phyloP scores from a whole-genome alignment of 2,797 vertebrate genomes.

The Sciurus vulgaris region DNA sequence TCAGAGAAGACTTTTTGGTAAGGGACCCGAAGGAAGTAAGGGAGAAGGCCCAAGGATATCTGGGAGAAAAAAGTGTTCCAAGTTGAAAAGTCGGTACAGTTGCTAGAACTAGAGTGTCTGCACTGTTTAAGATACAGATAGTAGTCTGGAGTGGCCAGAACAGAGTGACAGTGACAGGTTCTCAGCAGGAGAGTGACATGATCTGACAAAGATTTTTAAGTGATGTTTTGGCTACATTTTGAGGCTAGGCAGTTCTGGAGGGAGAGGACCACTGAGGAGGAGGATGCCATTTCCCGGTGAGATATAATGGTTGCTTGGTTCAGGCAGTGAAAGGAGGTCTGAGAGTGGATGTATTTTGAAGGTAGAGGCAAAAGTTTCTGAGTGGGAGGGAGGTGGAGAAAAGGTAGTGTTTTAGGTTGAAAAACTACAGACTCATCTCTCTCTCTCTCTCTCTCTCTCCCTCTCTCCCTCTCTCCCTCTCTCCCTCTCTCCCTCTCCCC shows the following conservation, averaged over 20 bases:
- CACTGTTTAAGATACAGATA: background rate
- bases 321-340: background rate
- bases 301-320: background rate
- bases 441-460: no score
- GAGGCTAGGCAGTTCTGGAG: background rate
- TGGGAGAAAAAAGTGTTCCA: background rate
- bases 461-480: no score
- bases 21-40: background rate
- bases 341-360: slow-evolving; percentile 43
- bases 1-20: background rate
- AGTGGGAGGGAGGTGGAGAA: background rate
- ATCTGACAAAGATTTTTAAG: background rate
- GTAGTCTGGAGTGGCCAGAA: background rate
- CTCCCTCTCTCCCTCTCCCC: no score
- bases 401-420: background rate
- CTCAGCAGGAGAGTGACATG: background rate
- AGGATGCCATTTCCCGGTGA: background rate
- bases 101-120: background rate
- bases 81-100: background rate
- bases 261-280: background rate
- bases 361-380: background rate
- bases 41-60: background rate
- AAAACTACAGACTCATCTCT: no score
- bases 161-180: background rate
- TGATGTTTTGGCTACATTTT: background rate